Evolutionary conservation across 2,113 vertebrate genomes (phyloP).

Genomic region (Loxodonta africana): DNA sequence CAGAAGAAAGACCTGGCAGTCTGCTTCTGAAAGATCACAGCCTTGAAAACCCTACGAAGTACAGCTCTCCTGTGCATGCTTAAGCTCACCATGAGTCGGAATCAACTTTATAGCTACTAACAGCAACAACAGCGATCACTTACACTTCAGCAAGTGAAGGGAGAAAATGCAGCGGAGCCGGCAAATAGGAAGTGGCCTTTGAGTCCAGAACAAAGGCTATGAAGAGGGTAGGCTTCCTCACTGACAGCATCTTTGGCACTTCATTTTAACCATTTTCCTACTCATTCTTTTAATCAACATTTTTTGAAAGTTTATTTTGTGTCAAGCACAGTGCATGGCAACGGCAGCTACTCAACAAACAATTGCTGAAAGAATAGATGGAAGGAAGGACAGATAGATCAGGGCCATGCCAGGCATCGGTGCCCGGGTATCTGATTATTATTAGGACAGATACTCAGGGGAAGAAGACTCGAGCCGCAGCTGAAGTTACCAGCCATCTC

Average conservation of each 20-base stretch:
- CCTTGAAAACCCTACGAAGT: not conserved
- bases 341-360: not conserved
- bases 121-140: not conserved
- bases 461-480: not conserved
- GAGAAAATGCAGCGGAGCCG: not conserved
- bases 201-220: fast-evolving
- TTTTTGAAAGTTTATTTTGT: not conserved
- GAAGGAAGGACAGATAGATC: not conserved
- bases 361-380: not conserved
- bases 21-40: not conserved
- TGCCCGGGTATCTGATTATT: not conserved
- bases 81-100: not conserved
- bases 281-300: not conserved
- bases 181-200: not conserved
- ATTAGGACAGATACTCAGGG: not conserved
- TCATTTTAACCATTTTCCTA: not conserved
- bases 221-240: fast-evolving
- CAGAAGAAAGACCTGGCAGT: not conserved
- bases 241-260: not conserved
- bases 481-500: not conserved
- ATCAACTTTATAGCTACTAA: not conserved
- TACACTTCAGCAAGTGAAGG: not conserved
- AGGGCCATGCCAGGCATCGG: fast-evolving
- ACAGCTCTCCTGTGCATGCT: not conserved
- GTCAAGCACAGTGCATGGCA: not conserved